Base-by-base conservation (phyloP, 2,888 invertebrate genomes). In the Drosophila affinis region DNA sequence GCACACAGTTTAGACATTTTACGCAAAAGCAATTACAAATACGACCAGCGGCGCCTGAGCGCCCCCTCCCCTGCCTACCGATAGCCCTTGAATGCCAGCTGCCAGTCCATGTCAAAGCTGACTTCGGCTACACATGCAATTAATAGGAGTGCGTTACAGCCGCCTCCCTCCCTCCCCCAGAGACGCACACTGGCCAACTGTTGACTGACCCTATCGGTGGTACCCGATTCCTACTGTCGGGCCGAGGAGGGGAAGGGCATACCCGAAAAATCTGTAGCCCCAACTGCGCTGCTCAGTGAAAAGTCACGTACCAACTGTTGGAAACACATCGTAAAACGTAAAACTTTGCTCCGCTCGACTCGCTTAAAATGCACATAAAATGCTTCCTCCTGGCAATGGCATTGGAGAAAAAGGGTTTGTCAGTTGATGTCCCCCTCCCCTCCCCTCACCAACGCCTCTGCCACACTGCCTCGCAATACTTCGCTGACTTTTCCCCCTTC, bases 251-350 rank as follows among this genome's bases (percentile, higher is more conserved):
- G n/a, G n/a, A n/a, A n/a, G 55, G 32, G 61, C 56, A 52, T 59
- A 62, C 70, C 62, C 61, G 32, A 64, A 55, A 73, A 72, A 82
- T 73, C 72, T 64, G 49, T 74, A 77, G 72, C 70, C 70, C 52
- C 73, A 85, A 82, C 71, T 84, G 76, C 76, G 68, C 51, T 61
- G 73, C 75, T 78, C 72, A 62, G 78, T 80, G 75, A 70, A 82
- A 82, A 84, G 86, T 87, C 88, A 84, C 88, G 83, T 84, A 76
- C 73, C 75, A 80, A 82, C 83, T 87, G 87, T 84, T 82, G 70
- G 65, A 79, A 72, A 80, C 86, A 84, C 78, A 78, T 84, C 87
- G 88, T 84, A 76, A 85, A 85, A 79, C 72, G 67, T 67, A 67
- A 49, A 67, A 67, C 82, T 83, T 73, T 61, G 48, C 74, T 63